phyloP scores from a whole-genome alignment of 35 echinoderm and acorn worm genomes.

The Stichopus chloronotus region DNA sequence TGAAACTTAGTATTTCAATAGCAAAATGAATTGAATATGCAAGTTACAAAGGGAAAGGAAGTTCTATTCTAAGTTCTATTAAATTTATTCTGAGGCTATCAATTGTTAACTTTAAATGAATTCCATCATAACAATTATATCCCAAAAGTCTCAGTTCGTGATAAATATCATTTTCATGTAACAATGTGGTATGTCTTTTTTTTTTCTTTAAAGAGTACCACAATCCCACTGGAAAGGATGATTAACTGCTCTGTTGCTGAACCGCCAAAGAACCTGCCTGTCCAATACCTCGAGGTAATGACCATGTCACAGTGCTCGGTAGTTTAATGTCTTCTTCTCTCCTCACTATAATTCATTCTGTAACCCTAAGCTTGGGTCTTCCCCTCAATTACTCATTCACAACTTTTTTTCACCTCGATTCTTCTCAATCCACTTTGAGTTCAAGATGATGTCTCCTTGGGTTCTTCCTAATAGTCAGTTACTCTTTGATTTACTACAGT shows the following conservation, averaged over 20 bases:
- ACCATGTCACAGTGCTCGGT: neutral
- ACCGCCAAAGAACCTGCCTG: neutral
- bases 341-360: neutral
- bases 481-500: too few relatives aligned
- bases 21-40: too few relatives aligned
- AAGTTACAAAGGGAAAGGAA: too few relatives aligned
- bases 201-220: neutral
- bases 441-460: neutral
- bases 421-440: neutral
- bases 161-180: neutral
- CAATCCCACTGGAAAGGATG: neutral
- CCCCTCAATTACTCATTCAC: neutral
- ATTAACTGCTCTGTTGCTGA: neutral
- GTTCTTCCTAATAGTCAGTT: neutral
- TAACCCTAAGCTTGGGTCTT: neutral
- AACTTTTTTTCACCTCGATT: neutral
- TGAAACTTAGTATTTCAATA: too few relatives aligned
- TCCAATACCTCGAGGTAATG: neutral
- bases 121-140: too few relatives aligned
- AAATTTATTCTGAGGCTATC: too few relatives aligned
- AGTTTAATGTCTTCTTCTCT: neutral
- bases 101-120: too few relatives aligned
- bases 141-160: too few relatives aligned
- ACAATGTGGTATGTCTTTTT: neutral
- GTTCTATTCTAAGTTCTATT: too few relatives aligned